A percentile compares a stretch with the other conserved stretches of the same genome.
Conservation (phyloP, 2,888 invertebrate genomes). For the Pinctada fucata region DNA sequence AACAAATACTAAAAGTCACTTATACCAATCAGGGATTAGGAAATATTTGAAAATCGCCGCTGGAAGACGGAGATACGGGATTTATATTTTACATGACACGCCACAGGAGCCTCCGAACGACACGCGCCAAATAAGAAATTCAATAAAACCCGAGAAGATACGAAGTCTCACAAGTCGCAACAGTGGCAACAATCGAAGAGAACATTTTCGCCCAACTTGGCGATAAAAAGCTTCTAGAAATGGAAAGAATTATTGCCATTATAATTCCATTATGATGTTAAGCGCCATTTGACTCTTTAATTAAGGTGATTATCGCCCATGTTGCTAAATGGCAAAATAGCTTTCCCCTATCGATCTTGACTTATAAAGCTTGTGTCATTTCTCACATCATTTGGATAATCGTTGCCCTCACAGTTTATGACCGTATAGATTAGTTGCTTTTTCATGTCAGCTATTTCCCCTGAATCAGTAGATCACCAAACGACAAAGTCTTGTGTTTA, state of each 20-base stretch:
- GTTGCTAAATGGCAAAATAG: constrained; percentile 9
- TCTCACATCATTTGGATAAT: too few species aligned
- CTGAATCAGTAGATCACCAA: too few species aligned
- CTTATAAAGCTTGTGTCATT: too few species aligned
- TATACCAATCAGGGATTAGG: constrained; percentile 1
- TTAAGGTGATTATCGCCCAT: constrained; percentile 7
- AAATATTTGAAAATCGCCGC: neutral
- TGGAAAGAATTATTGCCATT: constrained; percentile 7
- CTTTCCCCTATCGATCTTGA: neutral
- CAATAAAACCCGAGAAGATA: neutral
- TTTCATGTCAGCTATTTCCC: too few species aligned
- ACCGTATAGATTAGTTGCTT: too few species aligned
- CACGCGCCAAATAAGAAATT: neutral
- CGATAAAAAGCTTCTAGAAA: neutral
- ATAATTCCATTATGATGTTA: constrained; percentile 6
- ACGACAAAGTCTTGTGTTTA: too few species aligned
- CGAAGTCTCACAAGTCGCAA: neutral
- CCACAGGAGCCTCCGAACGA: neutral
- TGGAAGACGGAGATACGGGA: neutral
- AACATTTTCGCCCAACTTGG: neutral
- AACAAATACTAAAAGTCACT: constrained; percentile 1
- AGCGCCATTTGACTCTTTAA: constrained; percentile 15
- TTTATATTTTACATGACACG: neutral
- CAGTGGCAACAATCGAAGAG: neutral
- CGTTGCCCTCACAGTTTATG: too few species aligned